Percentiles rank a stretch among this genome's conserved stretches.
These are phyloP conservation scores for Notodonta dromedarius DNA, from an alignment of 2,888 invertebrate species.

Conservation along the genomic window DNA sequence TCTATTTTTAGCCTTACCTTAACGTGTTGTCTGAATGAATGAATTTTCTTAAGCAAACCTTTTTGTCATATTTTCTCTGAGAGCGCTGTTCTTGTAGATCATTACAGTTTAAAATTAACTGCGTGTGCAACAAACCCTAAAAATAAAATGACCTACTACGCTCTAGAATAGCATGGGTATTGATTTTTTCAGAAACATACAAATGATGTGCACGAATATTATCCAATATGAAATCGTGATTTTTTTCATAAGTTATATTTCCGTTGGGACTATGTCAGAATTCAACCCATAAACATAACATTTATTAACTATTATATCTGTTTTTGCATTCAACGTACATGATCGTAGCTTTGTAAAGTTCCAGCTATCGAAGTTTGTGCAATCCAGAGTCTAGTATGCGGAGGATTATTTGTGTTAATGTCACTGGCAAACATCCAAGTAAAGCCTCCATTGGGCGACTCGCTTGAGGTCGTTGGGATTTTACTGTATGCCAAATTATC, in stretches of 20 bases:
- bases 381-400: conserved; percentile 31
- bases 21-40: conserved; percentile 53
- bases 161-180: not conserved
- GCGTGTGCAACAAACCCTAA: not conserved
- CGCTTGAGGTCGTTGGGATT: conserved; percentile 50
- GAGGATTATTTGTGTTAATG: conserved; percentile 66
- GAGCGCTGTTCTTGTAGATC: too few relatives aligned
- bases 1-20: conserved; percentile 66
- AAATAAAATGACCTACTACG: not conserved
- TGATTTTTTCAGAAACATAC: not conserved
- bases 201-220: not conserved
- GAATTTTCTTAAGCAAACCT: conserved; percentile 33
- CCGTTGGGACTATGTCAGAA: not conserved
- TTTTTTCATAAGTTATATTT: not conserved
- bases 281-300: not conserved
- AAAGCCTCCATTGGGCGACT: conserved; percentile 55
- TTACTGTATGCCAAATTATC: conserved; percentile 65
- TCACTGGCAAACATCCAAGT: conserved; percentile 70
- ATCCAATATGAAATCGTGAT: not conserved
- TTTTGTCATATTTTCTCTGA: conserved; percentile 7
- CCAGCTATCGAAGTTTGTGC: conserved; percentile 14
- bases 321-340: conserved; percentile 24
- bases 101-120: not conserved
- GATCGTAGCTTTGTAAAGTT: conserved; percentile 19
- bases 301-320: not conserved